phyloP scores from a whole-genome alignment of 2,888 invertebrate species.

The Xanthia icteritia region DNA sequence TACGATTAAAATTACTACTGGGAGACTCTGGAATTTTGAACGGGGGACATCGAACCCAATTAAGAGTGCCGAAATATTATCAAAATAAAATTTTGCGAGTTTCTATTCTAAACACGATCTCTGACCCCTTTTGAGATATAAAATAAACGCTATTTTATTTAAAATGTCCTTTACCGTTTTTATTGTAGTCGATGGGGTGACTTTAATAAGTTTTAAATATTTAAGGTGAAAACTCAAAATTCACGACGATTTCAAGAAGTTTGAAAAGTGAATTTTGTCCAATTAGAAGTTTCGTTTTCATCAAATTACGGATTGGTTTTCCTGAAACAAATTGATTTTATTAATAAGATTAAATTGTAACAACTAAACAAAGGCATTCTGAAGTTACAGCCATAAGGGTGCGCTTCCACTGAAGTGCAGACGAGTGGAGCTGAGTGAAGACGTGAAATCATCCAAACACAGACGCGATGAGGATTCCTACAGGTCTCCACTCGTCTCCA shows the following conservation, averaged over 20 bases:
- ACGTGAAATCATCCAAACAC: too few relatives aligned
- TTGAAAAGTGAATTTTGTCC: slow-evolving; percentile 25
- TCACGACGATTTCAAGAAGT: slow-evolving; percentile 35
- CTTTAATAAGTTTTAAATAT: slow-evolving; percentile 39
- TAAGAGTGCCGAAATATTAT: slow-evolving; percentile 5
- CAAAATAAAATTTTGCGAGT: background rate
- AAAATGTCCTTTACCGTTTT: slow-evolving; percentile 1
- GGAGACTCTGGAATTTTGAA: slow-evolving; percentile 12
- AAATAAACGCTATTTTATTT: background rate
- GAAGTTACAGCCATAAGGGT: background rate
- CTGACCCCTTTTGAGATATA: background rate
- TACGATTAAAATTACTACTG: slow-evolving; percentile 4
- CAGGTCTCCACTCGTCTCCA: too few relatives aligned
- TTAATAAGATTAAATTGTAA: background rate
- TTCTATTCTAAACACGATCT: slow-evolving; percentile 20
- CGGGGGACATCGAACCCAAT: background rate
- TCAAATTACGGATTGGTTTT: slow-evolving; percentile 17
- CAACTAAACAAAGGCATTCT: background rate
- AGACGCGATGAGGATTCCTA: too few relatives aligned
- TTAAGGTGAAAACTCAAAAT: slow-evolving; percentile 27
- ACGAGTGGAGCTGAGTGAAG: too few relatives aligned
- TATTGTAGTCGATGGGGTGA: slow-evolving; percentile 4
- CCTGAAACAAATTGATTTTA: slow-evolving; percentile 15
- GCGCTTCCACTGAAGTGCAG: too few relatives aligned
- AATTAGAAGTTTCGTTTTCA: slow-evolving; percentile 29